Base-by-base conservation (phyloP, 35 echinoderm and acorn worm species). In the Apostichopus parvimensis region DNA sequence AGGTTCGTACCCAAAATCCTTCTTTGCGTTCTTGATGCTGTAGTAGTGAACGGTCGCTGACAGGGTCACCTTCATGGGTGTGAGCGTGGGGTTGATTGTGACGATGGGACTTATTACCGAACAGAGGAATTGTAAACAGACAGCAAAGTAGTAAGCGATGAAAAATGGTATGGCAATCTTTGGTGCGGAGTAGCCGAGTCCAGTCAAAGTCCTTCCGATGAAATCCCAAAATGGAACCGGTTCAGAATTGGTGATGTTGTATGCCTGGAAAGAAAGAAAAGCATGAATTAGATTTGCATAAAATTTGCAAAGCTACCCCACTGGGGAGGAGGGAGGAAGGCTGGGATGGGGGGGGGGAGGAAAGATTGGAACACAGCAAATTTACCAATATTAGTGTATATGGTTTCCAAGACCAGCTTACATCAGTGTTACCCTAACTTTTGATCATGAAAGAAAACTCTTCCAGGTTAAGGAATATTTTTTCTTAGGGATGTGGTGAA, bases 171-270 rank as follows among this genome's bases (percentile, higher is more conserved):
- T 60, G 83, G 94, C 61, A 87, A 94, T 92, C 90, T 91, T 91
- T 14, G 97, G 97, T 11, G 95, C 82, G 5, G 87, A 64, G 86
- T 99, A 99, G 54, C 92, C 88, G 12, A 99, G 93, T 21, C 90
- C 94, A 0, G 86, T 82, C 9, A 99, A 77, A 76, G 96, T 91
- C 86, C 92, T 92, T 6, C 91, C 87, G 82, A 99, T 93, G 90
- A 99, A 96, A 54, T 87, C 77, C 97, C 97, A 99, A 84, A 99
- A 99, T 9, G 91, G 91, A 14, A 99, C 78, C 4, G 97, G 97
- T 83, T 99, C 97, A 13, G 92, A 93, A 62, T 99, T 99, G 64
- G 97, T 99, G 90, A 99, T 96, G 85, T 95, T 90, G 81, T 94
- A 99, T 21, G 93, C 88, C 97, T 99, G 84, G 57, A 56, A 0